These are phyloP conservation scores for Motacilla tschutschensis DNA, from an alignment of 2,113 vertebrate genomes.

Conservation along the genomic window DNA sequence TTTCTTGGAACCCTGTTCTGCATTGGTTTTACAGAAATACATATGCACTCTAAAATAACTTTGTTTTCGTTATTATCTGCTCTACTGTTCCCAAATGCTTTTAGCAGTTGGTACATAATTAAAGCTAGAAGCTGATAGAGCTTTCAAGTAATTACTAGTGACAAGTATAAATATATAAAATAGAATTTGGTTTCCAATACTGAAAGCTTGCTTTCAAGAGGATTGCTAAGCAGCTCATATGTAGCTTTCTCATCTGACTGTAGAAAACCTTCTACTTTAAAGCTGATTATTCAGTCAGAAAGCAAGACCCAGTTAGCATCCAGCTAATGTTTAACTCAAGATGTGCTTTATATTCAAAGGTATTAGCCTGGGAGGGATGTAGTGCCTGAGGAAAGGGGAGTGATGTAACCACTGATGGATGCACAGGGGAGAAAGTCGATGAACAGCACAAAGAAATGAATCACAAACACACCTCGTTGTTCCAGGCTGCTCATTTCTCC, in stretches of 20 bases:
- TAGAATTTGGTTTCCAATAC: not conserved
- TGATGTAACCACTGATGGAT: slow-evolving; percentile 33
- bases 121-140: slow-evolving; percentile 1
- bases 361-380: not conserved
- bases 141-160: slow-evolving; percentile 16
- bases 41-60: not conserved
- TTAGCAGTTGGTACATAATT: not conserved
- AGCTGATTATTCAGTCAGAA: slow-evolving; percentile 13
- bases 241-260: not conserved
- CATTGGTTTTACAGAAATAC: not conserved
- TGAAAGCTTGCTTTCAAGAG: slow-evolving; percentile 13
- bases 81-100: not conserved
- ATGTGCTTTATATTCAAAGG: slow-evolving; percentile 24
- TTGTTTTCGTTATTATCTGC: not conserved
- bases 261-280: slow-evolving; percentile 22
- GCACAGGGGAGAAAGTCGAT: not conserved
- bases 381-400: not conserved
- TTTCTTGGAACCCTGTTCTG: not conserved
- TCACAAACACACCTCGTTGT: not conserved
- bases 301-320: not conserved
- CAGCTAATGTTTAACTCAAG: slow-evolving; percentile 15
- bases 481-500: not conserved
- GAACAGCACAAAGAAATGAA: slow-evolving; percentile 15
- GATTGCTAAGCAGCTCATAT: slow-evolving; percentile 6
- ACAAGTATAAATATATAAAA: slow-evolving; percentile 26